Base-by-base conservation (phyloP, 2,113 vertebrate species). In the Oceanites oceanicus region DNA sequence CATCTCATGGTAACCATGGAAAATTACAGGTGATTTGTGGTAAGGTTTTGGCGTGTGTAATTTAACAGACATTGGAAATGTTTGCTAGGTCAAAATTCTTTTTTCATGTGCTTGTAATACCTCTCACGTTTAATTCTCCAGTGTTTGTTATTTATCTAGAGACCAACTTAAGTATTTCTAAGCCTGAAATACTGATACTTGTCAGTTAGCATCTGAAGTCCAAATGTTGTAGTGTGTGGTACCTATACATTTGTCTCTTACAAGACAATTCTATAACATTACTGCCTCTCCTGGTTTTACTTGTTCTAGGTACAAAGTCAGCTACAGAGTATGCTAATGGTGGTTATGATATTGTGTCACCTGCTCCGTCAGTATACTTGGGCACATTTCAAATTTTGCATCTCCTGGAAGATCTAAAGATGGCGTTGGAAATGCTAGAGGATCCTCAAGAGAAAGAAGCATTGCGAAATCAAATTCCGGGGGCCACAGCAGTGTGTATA, bases 371-470 rank as follows among this genome's bases (percentile, higher is more conserved):
- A 10, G 95, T 98, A 55, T 98, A 96, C 74, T 89, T 97, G 49
- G 98, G 97, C 38, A 91, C 98, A 10, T 97, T 98, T 83, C 98
- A 98, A 61, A 98, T 98, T 75, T 91, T 99, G n/a, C 98, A 98
- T 96, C 98, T 99, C 40, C 92, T 98, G 4, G 98, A 99, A 94
- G 98, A 99, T 89, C 98, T 99, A 86, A 98, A 98, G 95, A 96
- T 97, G 80, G 97, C 98, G 14, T 81, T 99, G 96, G 98, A 99
- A 96, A 98, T 97, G 96, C 92, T 99, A 80, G 96, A 94, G 52
- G 97, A 97, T 65, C 97, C 98, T 55, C 96, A 98, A 88, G 98
- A 99, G 73, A 98, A 96, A 68, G 97, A 98, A 44, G 92, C 95
- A 3, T 89, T 99, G 70, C 87, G 98, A 50, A 98, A 94, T 74